A percentile compares a stretch with the other conserved stretches of the same genome.
phyloP scores from a whole-genome alignment of 2,113 vertebrate species.

The Laticauda colubrina region DNA sequence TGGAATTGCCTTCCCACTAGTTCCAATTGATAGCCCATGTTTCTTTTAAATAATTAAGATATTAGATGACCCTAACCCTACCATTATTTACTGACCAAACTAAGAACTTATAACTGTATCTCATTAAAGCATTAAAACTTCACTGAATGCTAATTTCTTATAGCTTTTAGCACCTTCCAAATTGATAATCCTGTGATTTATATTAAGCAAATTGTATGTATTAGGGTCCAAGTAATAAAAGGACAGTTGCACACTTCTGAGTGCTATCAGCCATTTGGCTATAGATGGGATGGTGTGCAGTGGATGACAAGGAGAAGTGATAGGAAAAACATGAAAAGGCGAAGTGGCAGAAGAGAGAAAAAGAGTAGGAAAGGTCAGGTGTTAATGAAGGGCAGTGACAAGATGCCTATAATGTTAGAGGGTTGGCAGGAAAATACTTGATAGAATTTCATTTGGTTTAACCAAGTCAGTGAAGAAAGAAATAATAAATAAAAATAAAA shows the following conservation, averaged over 20 bases:
- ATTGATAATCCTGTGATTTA: neutral
- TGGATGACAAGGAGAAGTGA: neutral
- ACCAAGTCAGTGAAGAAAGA: neutral
- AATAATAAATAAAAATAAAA: neutral
- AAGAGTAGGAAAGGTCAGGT: neutral
- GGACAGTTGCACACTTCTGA: neutral
- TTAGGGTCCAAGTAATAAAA: neutral
- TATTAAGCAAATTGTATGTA: neutral
- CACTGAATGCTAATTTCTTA: neutral
- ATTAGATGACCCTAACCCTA: neutral
- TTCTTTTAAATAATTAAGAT: neutral
- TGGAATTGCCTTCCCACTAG: neutral
- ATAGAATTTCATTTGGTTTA: neutral
- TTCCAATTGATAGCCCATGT: neutral
- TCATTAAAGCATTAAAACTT: neutral
- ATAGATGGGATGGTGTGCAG: neutral
- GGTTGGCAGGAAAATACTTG: neutral
- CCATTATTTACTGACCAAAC: neutral
- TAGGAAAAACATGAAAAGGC: neutral
- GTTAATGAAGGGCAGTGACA: neutral
- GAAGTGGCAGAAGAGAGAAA: neutral
- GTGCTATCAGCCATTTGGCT: neutral
- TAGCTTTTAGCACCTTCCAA: neutral
- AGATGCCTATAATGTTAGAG: neutral
- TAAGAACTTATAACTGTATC: neutral